Evolutionary conservation across 2,797 vertebrate genomes (phyloP).

Genomic region (Tinamus major): DNA sequence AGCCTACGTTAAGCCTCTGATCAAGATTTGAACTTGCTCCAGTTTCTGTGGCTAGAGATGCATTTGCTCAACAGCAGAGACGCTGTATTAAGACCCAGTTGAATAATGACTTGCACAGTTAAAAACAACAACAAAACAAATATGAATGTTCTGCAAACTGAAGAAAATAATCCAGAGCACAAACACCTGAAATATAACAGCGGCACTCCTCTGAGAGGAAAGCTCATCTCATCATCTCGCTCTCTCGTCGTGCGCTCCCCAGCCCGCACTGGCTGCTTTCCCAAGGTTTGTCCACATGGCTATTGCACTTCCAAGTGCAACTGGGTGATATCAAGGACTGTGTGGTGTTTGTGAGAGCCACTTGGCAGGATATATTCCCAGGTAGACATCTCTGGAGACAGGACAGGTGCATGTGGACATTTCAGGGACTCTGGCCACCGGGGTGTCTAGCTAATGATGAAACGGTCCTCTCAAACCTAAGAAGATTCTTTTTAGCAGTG

Average conservation of each 20-base stretch:
- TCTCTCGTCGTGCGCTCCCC: not conserved
- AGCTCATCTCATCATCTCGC: too few relatives aligned
- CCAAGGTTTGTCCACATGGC: fast-evolving
- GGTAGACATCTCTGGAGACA: not conserved
- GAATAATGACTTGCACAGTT: not conserved
- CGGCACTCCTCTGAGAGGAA: not conserved
- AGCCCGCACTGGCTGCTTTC: not conserved
- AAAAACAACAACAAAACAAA: constrained; percentile 2
- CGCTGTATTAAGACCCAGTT: not conserved
- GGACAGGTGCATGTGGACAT: not conserved
- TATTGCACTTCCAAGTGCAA: not conserved
- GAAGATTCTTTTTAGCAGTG: not conserved
- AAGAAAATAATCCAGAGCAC: not conserved
- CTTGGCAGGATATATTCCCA: not conserved
- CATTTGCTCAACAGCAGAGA: not conserved
- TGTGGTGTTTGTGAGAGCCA: fast-evolving
- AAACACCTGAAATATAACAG: not conserved
- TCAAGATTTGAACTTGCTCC: not conserved
- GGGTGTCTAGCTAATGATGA: not conserved
- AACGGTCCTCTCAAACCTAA: not conserved
- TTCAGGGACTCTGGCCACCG: fast-evolving
- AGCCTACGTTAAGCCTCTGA: not conserved
- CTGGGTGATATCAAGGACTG: too few relatives aligned
- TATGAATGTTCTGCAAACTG: not conserved
- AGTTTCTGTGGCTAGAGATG: not conserved